A percentile compares a stretch with the other conserved stretches of the same genome.
Conservation (phyloP, 2,113 vertebrate species). For the Malurus alboscapulatus region DNA sequence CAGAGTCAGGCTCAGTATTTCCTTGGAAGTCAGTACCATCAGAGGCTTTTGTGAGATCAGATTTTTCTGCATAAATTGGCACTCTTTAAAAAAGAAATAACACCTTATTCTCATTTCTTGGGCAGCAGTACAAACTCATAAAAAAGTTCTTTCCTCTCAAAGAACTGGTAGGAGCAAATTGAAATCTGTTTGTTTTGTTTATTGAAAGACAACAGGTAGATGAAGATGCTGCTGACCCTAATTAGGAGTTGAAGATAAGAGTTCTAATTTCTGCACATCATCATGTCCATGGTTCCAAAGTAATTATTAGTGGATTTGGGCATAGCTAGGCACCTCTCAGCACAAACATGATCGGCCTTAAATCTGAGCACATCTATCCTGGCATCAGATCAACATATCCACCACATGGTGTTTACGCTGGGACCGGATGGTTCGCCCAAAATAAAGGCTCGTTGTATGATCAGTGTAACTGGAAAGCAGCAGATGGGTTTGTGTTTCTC, state of each 20-base stretch:
- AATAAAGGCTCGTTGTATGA: background rate
- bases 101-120: background rate
- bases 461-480: background rate
- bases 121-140: background rate
- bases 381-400: background rate
- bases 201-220: background rate
- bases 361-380: background rate
- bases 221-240: background rate
- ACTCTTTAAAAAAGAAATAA: background rate
- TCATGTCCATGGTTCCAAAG: background rate
- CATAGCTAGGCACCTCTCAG: background rate
- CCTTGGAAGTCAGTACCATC: background rate
- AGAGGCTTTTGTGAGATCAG: background rate
- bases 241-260: background rate
- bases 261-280: background rate
- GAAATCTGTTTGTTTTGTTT: background rate
- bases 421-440: background rate
- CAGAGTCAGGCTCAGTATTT: background rate
- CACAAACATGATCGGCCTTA: background rate
- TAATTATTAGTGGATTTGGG: background rate
- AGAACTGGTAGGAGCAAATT: background rate
- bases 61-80: background rate
- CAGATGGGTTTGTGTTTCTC: background rate
- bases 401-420: background rate
- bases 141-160: background rate